Evolutionary conservation across 2,113 vertebrate genomes (phyloP).

Genomic region (Verasper variegatus): DNA sequence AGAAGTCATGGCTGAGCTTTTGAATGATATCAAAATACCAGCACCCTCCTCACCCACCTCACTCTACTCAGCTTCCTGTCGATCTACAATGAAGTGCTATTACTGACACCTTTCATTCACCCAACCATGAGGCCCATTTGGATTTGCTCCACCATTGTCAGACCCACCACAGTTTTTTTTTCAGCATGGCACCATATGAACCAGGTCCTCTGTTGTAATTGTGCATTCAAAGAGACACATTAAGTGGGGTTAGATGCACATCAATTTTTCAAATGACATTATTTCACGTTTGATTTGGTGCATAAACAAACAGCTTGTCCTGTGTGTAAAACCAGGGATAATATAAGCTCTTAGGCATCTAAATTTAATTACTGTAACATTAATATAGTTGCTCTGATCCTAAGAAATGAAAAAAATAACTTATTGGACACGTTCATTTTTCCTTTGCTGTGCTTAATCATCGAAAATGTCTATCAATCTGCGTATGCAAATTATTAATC

Average conservation of each 20-base stretch:
- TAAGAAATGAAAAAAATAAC: neutral
- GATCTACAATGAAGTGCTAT: constrained; percentile 64
- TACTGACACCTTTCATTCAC: constrained; percentile 63
- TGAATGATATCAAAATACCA: constrained; percentile 72
- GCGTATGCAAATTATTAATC: neutral
- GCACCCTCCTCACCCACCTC: constrained; percentile 33
- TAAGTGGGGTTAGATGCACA: constrained; percentile 48
- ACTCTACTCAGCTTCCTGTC: constrained; percentile 59
- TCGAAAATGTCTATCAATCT: neutral
- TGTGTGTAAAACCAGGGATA: neutral
- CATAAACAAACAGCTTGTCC: constrained; percentile 14
- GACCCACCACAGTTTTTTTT: constrained; percentile 30
- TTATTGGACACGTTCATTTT: neutral
- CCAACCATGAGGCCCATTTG: constrained; percentile 68
- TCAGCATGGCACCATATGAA: constrained; percentile 26
- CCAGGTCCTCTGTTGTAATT: constrained; percentile 41
- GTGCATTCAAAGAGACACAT: constrained; percentile 54
- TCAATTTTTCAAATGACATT: constrained; percentile 16
- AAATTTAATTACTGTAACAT: constrained; percentile 17
- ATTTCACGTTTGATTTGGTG: constrained; percentile 43
- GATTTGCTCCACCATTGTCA: constrained; percentile 65
- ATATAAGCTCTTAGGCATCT: constrained; percentile 18
- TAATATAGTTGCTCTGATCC: neutral
- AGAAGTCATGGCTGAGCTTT: constrained; percentile 72
- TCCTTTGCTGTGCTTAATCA: neutral